A percentile compares a stretch with the other conserved stretches of the same genome.
phyloP scores from a whole-genome alignment of 2,113 vertebrate species.

The Oreotrochilus melanogaster region DNA sequence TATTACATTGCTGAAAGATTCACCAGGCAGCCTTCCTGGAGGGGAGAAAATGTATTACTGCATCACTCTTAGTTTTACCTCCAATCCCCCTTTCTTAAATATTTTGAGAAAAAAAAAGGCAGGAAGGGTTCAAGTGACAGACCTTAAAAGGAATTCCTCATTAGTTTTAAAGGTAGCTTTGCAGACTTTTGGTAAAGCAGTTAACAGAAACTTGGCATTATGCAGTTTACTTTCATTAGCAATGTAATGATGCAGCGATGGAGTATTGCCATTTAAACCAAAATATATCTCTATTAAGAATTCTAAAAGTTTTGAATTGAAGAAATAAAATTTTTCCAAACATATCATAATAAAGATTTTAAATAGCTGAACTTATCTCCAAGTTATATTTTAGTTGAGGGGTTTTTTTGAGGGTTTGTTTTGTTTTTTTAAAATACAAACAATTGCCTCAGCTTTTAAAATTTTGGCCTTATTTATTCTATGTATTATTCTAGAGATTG shows the following conservation, averaged over 20 bases:
- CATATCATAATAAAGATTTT: background rate
- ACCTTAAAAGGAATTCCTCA: background rate
- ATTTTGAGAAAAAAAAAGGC: background rate
- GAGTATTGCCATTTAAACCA: background rate
- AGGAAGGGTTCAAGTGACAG: background rate
- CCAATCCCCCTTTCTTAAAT: background rate
- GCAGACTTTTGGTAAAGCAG: background rate
- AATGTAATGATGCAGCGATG: background rate
- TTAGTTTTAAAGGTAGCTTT: background rate
- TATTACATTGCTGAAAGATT: constrained; percentile 60
- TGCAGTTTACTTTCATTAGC: background rate
- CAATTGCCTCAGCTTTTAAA: background rate
- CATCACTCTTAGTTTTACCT: background rate
- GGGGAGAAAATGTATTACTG: constrained; percentile 24
- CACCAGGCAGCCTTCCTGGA: constrained; percentile 47
- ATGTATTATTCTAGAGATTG: background rate
- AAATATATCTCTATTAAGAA: background rate
- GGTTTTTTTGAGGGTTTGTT: no score
- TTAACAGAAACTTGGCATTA: background rate
- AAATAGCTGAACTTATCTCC: background rate
- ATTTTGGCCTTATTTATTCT: background rate
- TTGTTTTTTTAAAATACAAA: no score
- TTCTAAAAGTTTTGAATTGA: background rate
- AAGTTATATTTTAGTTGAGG: background rate
- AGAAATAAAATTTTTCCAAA: background rate